These are phyloP conservation scores for Anoplopoma fimbria DNA, from an alignment of 2,113 vertebrate genomes.

Conservation along the genomic window DNA sequence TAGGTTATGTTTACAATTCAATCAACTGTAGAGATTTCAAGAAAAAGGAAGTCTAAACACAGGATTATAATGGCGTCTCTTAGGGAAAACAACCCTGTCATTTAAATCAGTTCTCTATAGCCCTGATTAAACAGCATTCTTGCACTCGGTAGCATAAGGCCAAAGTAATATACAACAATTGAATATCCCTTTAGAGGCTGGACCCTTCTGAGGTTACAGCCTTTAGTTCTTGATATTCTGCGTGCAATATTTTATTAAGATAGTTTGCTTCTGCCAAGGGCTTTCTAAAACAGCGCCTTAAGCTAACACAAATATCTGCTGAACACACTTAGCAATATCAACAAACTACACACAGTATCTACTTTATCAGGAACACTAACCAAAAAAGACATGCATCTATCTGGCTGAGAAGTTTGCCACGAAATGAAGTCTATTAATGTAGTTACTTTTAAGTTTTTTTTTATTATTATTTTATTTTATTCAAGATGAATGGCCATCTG, in stretches of 20 bases:
- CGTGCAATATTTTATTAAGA: neutral
- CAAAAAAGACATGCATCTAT: neutral
- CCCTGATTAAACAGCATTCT: neutral
- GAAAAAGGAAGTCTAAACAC: slow-evolving; percentile 17
- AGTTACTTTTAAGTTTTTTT: neutral
- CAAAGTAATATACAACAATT: neutral
- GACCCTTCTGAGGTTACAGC: neutral
- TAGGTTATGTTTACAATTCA: slow-evolving; percentile 6
- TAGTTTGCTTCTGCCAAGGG: neutral
- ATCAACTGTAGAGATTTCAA: slow-evolving; percentile 16
- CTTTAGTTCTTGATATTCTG: neutral
- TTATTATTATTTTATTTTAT: neutral
- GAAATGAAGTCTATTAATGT: neutral
- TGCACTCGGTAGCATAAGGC: neutral
- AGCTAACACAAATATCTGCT: neutral
- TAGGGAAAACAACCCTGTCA: neutral
- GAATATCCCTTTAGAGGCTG: neutral
- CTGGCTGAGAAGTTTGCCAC: neutral
- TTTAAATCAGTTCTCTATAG: neutral
- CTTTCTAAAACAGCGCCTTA: neutral
- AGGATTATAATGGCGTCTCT: neutral
- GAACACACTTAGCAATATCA: neutral
- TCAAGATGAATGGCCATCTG: neutral
- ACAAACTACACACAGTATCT: neutral
- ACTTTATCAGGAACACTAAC: neutral